Conservation (phyloP, 2,888 invertebrate species). For the Diadromus collaris region DNA sequence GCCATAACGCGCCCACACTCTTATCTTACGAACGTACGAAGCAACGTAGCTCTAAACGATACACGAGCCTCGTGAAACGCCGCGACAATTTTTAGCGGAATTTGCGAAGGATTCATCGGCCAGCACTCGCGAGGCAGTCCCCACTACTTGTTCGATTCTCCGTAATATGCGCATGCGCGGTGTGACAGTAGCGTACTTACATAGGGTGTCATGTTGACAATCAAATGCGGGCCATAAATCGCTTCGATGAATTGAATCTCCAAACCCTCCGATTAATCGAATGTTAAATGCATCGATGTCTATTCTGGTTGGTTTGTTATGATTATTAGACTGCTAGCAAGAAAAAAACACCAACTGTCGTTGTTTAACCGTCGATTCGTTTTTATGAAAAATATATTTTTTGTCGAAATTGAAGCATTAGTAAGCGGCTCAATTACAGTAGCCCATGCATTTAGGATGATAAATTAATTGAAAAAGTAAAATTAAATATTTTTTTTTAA, state of each 20-base stretch:
- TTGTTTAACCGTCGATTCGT: background rate
- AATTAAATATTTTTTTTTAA: background rate
- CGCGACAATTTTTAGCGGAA: constrained; percentile 63
- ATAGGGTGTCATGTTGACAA: constrained; percentile 40
- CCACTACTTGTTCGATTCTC: constrained; percentile 75
- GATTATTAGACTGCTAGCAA: background rate
- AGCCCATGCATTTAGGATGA: background rate
- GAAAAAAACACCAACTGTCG: background rate
- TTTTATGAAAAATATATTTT: background rate
- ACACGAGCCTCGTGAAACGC: constrained; percentile 42
- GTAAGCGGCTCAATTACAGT: background rate
- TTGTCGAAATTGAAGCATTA: background rate
- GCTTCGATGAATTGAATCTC: constrained; percentile 15
- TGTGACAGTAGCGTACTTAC: constrained; percentile 56
- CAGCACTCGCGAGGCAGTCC: constrained; percentile 70
- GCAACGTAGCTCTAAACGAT: constrained; percentile 33
- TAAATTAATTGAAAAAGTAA: background rate
- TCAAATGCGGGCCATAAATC: constrained; percentile 56
- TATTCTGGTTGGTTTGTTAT: background rate
- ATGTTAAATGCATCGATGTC: background rate
- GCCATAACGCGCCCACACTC: constrained; percentile 39
- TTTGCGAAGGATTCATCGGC: constrained; percentile 69
- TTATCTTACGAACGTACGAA: constrained; percentile 14
- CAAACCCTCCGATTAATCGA: background rate
- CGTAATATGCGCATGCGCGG: constrained; percentile 69